Base-by-base conservation (phyloP, 2,113 vertebrate species). In the Panthera leo region DNA sequence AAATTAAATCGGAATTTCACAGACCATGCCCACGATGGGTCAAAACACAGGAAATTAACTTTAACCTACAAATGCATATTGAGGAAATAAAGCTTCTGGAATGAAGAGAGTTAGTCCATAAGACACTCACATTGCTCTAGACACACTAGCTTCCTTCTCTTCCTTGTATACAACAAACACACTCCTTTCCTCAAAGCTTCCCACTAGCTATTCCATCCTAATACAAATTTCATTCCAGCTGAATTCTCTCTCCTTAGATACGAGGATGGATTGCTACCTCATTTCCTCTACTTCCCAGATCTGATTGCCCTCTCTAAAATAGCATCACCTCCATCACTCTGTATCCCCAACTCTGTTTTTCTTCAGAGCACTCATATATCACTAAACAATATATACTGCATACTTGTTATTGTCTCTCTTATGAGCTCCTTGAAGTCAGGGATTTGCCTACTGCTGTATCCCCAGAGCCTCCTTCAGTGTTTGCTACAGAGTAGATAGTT, bases 21-120 rank as follows among this genome's bases (percentile, higher is more conserved):
- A 90, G 70, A 65, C 48, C 68, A 76, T 73, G 18, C 29, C 61
- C 63, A 45, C 75, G 55, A 25, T 85, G 55, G 39, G 48, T 90
- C 79, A 95, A 92, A 93, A 92, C 45, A 86, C 53, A 96, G 87
- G 94, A 96, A 96, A 93, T 96, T 83, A 96, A 92, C 65, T 90
- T 73, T 96, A 89, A 88, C 61, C 51, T 95, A n/a, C 85, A 90
- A 90, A 97, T 97, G 73, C n/a, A 67, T 63, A 23, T 53, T 51
- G 92, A 95, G 31, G 27, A 95, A 75, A 75, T 78, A 86, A 84
- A 83, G 3, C 18, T 80, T 79, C 55, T 45, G 42, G 51, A 45
- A 48, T 23, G 55, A 96, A 36, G 55, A 34, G 7, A 58, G 31
- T 61, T 53, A 89, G 91, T 84, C 7, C 34, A 3, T 68, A 53